Conservation (phyloP, 2,888 invertebrate genomes). For the Eutolmus rufibarbis region DNA sequence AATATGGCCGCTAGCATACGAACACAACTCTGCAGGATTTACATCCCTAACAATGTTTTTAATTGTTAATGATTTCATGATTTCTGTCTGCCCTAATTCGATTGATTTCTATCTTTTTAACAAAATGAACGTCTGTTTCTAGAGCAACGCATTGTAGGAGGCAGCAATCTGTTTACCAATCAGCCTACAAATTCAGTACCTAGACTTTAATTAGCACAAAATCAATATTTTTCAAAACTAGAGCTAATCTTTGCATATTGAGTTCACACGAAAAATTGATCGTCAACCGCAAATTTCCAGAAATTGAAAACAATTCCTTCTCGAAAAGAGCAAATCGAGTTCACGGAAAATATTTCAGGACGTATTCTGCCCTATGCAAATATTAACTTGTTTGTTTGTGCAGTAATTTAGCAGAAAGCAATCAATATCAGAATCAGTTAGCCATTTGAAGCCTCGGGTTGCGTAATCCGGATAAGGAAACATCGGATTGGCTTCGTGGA, state of each 20-base stretch:
- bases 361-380: neutral
- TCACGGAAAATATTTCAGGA: neutral
- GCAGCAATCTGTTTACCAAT: neutral
- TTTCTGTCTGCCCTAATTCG: neutral
- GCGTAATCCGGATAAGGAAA: neutral
- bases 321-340: neutral
- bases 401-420: neutral
- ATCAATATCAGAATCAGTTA: neutral
- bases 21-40: no score
- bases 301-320: neutral
- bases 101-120: neutral
- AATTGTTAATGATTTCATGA: neutral
- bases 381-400: neutral
- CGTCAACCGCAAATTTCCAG: neutral
- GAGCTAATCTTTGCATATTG: neutral
- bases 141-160: neutral
- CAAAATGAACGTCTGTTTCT: neutral
- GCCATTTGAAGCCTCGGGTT: neutral
- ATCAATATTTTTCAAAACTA: neutral
- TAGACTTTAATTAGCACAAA: neutral
- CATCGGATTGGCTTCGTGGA: neutral
- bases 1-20: no score
- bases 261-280: neutral
- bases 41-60: neutral
- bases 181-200: neutral